phyloP scores from a whole-genome alignment of 2,888 invertebrate species.

The Leptopilina syphax region DNA sequence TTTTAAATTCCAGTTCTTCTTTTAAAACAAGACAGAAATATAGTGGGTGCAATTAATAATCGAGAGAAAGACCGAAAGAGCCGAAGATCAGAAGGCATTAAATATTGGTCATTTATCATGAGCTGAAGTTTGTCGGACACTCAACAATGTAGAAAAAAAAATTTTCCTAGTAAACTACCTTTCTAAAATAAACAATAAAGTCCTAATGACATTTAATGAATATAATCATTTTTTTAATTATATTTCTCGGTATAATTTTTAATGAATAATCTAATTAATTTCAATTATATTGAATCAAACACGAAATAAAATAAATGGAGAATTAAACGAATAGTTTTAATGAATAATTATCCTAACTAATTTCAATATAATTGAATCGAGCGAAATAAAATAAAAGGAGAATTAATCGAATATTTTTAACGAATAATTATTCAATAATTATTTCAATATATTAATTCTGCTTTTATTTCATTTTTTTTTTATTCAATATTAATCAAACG shows the following conservation, averaged over 20 bases:
- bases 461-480: too few species aligned
- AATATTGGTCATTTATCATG: slow-evolving; percentile 23
- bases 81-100: slow-evolving; percentile 15
- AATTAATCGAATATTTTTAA: too few species aligned
- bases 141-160: neutral
- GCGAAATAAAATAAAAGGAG: too few species aligned
- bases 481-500: neutral
- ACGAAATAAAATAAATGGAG: too few species aligned
- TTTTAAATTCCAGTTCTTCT: slow-evolving; percentile 36
- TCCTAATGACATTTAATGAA: neutral
- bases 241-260: too few species aligned
- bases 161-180: slow-evolving; percentile 19
- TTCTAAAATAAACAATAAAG: too few species aligned
- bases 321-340: too few species aligned
- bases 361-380: too few species aligned
- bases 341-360: neutral
- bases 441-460: too few species aligned
- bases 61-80: slow-evolving; percentile 9
- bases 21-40: slow-evolving; percentile 10
- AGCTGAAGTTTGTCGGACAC: neutral
- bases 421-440: too few species aligned
- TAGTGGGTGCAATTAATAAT: slow-evolving; percentile 1
- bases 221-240: neutral
- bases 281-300: too few species aligned
- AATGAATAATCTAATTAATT: too few species aligned